Percentiles rank a stretch among this genome's conserved stretches.
phyloP scores from a whole-genome alignment of 2,888 invertebrate species.

The Cerceris ruficornis region DNA sequence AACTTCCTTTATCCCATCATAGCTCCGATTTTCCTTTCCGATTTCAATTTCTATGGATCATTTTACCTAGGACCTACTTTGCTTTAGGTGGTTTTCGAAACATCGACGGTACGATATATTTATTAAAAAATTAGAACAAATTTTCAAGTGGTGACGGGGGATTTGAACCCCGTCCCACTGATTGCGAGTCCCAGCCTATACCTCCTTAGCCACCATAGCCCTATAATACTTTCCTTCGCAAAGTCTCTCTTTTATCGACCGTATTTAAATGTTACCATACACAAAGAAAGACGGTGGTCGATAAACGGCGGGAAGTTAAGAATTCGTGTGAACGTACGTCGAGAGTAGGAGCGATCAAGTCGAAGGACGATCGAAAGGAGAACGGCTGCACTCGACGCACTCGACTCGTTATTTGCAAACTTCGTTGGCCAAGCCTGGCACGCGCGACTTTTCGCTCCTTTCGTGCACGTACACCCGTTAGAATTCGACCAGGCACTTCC shows the following conservation, averaged over 20 bases:
- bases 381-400: slow-evolving; percentile 58
- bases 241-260: neutral
- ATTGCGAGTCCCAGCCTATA: too few relatives aligned
- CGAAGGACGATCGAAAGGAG: slow-evolving; percentile 76
- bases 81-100: too few relatives aligned
- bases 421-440: slow-evolving; percentile 61
- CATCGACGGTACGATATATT: too few relatives aligned
- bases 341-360: slow-evolving; percentile 49
- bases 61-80: too few relatives aligned
- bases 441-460: slow-evolving; percentile 53
- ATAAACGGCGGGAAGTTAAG: slow-evolving; percentile 26
- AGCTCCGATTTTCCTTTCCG: too few relatives aligned
- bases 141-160: too few relatives aligned
- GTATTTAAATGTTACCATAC: neutral
- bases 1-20: too few relatives aligned
- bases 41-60: too few relatives aligned
- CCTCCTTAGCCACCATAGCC: too few relatives aligned
- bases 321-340: slow-evolving; percentile 45
- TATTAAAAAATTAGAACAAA: too few relatives aligned
- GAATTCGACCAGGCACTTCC: slow-evolving; percentile 52
- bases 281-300: slow-evolving; percentile 6
- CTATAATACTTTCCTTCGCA: too few relatives aligned
- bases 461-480: slow-evolving; percentile 54
- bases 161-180: too few relatives aligned
- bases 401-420: slow-evolving; percentile 60